Base-by-base conservation (phyloP, 1,140 invertebrate species). In the Euschistus heros region DNA sequence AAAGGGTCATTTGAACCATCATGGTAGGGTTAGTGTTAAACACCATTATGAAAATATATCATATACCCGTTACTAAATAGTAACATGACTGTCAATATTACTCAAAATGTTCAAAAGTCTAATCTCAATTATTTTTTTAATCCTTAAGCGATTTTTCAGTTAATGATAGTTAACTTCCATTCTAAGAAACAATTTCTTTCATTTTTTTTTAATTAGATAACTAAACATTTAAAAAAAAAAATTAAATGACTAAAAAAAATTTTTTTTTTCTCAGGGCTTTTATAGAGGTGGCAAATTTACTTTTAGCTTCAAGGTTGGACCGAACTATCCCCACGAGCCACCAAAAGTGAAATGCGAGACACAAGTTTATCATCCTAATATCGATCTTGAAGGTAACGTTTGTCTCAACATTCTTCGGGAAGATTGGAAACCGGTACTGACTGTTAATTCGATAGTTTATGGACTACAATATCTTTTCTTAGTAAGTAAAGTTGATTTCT, bases 371-470 rank as follows among this genome's bases (percentile, higher is more conserved):
- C 93, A 96, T 79, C 93, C 93, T 27, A 96, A 96, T 74, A 96
- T 96, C 76, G 93, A 96, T 79, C 78, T 94, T 66, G 92, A 95
- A 74, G 93, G 93, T 60, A 95, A 96, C 80, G 92, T 96, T 7
- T 96, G 93, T 74, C 79, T 96, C 61, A 96, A 96, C 78, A 96
- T 96, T 74, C 78, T 96, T 66, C 82, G 95, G 74, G 95, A 98
- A 85, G 95, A 98, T 79, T 98, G 95, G 95, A 98, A 98, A 77
- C 95, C 95, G 68, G 95, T 98, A 66, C 82, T 98, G 63, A 97
- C 94, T 52, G 94, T 98, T 69, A 98, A 96, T 77, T 95, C 94
- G 66, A 94, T 98, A 77, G 91, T 98, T 60, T 98, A 98, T 83
- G 95, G 95, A 69, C 81, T 98, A 70, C 94, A 97, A 75, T 97